phyloP scores from a whole-genome alignment of 2,113 vertebrate genomes.

The Nerophis lumbriciformis region DNA sequence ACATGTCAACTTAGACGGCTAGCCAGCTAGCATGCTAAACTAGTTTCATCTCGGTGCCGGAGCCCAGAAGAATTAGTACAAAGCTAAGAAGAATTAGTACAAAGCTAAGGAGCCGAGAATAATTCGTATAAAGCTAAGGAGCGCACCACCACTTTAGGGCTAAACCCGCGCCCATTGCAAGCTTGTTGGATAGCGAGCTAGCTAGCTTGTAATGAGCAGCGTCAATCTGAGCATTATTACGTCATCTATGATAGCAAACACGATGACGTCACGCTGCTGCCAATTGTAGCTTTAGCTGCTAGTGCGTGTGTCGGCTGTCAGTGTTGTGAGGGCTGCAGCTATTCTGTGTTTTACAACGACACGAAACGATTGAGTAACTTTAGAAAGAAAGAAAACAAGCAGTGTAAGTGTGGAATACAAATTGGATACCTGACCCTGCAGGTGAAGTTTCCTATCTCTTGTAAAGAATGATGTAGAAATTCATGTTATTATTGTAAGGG shows the following conservation, averaged over 20 bases:
- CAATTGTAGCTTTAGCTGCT: too few relatives aligned
- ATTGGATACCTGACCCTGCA: too few relatives aligned
- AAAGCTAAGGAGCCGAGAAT: not conserved
- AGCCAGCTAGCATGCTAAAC: slow-evolving; percentile 43
- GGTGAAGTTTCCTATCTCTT: too few relatives aligned
- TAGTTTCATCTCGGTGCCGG: slow-evolving; percentile 14
- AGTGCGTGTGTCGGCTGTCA: too few relatives aligned
- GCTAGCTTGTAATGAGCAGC: slow-evolving; percentile 2
- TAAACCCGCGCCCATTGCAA: not conserved
- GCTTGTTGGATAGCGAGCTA: slow-evolving; percentile 23
- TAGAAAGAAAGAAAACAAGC: too few relatives aligned
- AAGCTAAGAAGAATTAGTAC: not conserved
- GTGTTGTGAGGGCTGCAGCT: too few relatives aligned
- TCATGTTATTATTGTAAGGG: too few relatives aligned
- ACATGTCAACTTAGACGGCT: slow-evolving; percentile 64
- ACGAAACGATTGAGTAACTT: too few relatives aligned
- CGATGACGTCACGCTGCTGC: too few relatives aligned
- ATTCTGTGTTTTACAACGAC: too few relatives aligned
- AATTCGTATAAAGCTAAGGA: not conserved
- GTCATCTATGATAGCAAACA: not conserved
- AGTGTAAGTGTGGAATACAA: too few relatives aligned
- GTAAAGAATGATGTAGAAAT: too few relatives aligned
- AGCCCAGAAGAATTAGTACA: not conserved
- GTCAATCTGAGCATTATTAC: not conserved
- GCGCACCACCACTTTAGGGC: not conserved